Evolutionary conservation across 2,888 invertebrate genomes (phyloP).

Genomic region (Clusia tigrina): DNA sequence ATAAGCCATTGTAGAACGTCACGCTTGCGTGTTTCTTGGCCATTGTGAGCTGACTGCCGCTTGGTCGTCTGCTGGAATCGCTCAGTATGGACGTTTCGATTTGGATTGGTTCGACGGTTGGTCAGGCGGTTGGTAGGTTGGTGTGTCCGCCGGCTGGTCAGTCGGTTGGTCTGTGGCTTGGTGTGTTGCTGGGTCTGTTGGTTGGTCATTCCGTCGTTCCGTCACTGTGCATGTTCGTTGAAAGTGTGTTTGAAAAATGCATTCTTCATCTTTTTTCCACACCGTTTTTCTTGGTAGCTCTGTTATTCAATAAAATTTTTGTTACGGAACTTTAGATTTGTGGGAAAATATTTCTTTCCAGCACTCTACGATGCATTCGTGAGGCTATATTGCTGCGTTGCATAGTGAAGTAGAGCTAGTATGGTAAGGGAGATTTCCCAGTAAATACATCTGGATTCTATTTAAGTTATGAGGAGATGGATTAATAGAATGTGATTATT

Average conservation of each 20-base stretch:
- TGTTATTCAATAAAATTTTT: conserved; percentile 18
- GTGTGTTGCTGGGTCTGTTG: not conserved
- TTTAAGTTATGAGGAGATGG: too few species aligned
- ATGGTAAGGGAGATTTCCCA: too few species aligned
- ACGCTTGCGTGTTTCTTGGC: conserved; percentile 18
- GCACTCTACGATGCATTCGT: too few species aligned
- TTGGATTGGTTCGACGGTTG: not conserved
- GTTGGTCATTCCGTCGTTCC: not conserved
- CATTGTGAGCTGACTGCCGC: conserved; percentile 1
- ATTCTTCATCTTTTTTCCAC: conserved; percentile 17
- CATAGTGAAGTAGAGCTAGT: too few species aligned
- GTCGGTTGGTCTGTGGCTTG: not conserved
- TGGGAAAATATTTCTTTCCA: conserved; percentile 23
- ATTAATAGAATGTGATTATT: too few species aligned
- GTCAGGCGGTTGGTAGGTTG: not conserved
- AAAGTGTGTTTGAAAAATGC: conserved; percentile 18
- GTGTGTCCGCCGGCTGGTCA: not conserved
- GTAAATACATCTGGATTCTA: too few species aligned
- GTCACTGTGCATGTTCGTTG: not conserved
- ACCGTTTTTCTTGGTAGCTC: conserved; percentile 5
- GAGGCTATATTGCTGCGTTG: too few species aligned
- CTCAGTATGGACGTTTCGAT: not conserved
- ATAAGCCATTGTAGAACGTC: conserved; percentile 20
- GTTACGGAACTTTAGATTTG: conserved; percentile 24
- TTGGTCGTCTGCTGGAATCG: not conserved